Percentiles rank a stretch among this genome's conserved stretches.
Conservation (phyloP, 2,797 vertebrate genomes). For the Hipposideros larvatus region DNA sequence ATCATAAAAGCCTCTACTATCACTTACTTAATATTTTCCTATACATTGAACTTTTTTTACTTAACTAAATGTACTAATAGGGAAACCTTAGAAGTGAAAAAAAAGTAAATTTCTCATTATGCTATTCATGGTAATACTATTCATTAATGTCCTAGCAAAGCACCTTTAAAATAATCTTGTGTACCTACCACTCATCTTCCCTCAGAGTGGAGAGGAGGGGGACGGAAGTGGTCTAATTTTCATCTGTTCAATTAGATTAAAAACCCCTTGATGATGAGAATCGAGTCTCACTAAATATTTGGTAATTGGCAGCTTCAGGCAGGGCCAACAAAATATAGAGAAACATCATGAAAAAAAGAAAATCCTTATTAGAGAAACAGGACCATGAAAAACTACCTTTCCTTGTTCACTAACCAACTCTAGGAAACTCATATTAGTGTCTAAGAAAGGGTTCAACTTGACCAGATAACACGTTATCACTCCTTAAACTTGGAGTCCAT, state of each 20-base stretch:
- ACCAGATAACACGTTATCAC: neutral
- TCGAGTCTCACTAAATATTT: constrained; percentile 25
- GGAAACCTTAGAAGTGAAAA: neutral
- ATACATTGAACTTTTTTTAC: neutral
- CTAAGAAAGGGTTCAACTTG: neutral
- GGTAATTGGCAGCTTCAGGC: neutral
- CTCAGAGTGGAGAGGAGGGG: neutral
- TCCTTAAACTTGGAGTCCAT: neutral
- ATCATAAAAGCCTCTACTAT: neutral
- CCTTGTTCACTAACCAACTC: neutral
- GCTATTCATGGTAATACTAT: neutral
- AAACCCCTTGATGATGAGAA: neutral
- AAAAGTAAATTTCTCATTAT: neutral
- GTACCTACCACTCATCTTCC: neutral
- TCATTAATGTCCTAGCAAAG: neutral
- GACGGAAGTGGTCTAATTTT: neutral
- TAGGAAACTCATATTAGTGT: neutral
- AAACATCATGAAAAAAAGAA: neutral
- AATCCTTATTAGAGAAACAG: neutral
- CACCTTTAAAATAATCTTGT: neutral
- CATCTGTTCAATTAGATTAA: neutral
- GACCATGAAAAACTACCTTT: neutral
- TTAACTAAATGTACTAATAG: neutral
- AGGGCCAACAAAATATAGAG: neutral
- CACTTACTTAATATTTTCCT: neutral